A percentile compares a stretch with the other conserved stretches of the same genome.
Evolutionary conservation across 2,113 vertebrate species (phyloP).

Genomic region (Microcebus ravelobensis): DNA sequence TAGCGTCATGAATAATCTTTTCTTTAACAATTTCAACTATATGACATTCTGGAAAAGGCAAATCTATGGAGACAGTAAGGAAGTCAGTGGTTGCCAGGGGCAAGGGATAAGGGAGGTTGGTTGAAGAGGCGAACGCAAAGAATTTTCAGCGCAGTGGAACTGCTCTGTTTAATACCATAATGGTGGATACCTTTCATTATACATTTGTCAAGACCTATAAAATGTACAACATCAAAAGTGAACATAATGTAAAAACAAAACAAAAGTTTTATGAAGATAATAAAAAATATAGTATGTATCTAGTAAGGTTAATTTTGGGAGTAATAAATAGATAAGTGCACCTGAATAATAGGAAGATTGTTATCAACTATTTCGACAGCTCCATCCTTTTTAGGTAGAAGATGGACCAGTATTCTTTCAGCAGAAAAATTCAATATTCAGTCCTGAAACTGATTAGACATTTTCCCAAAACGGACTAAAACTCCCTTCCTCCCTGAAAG

Average conservation of each 20-base stretch:
- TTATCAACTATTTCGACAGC: neutral
- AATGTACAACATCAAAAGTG: neutral
- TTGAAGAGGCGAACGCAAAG: accelerated
- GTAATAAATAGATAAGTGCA: neutral
- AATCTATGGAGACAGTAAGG: neutral
- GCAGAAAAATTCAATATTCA: neutral
- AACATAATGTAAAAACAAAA: neutral
- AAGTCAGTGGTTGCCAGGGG: neutral
- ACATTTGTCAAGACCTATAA: neutral
- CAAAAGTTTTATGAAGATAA: neutral
- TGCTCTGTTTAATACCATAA: neutral
- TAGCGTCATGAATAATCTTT: neutral
- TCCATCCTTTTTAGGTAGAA: neutral
- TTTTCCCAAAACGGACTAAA: neutral
- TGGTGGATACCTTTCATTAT: accelerated
- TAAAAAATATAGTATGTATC: neutral
- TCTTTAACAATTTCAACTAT: neutral
- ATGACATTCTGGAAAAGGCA: neutral
- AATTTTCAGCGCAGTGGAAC: neutral
- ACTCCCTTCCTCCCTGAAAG: neutral
- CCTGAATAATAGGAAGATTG: neutral
- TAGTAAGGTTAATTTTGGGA: neutral
- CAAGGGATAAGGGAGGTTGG: no score
- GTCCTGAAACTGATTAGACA: neutral
- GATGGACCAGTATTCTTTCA: neutral